Percentiles rank a stretch among this genome's conserved stretches.
phyloP scores from a whole-genome alignment of 2,797 vertebrate genomes.

The Cossypha niveicapilla region DNA sequence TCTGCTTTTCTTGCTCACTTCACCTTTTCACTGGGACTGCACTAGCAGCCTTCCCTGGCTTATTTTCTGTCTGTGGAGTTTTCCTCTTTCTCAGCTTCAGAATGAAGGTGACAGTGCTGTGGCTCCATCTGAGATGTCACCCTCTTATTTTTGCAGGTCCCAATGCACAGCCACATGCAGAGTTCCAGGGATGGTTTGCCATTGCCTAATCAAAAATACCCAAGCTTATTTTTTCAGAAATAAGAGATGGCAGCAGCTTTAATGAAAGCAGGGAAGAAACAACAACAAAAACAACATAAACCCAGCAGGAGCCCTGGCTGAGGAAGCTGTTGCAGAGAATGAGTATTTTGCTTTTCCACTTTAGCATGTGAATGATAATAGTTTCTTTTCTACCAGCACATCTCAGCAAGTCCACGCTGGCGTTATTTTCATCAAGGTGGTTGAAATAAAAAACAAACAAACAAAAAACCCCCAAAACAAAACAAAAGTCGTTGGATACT shows the following conservation, averaged over 20 bases:
- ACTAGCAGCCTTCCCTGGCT: neutral
- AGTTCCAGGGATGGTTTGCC: neutral
- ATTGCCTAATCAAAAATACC: neutral
- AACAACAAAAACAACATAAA: neutral
- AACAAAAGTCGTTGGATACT: neutral
- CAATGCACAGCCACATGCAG: neutral
- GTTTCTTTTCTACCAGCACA: neutral
- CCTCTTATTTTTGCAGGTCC: neutral
- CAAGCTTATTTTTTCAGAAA: neutral
- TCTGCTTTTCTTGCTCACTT: neutral
- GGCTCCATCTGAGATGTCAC: neutral
- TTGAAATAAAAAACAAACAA: neutral
- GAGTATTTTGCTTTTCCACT: neutral
- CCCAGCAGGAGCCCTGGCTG: neutral
- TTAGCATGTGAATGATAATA: neutral
- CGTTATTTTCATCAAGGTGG: neutral
- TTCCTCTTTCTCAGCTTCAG: neutral
- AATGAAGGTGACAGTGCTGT: neutral
- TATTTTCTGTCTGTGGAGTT: neutral
- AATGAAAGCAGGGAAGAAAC: neutral
- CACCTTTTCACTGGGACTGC: neutral
- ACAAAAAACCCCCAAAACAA: neutral
- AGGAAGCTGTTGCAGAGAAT: neutral
- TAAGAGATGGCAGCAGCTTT: neutral
- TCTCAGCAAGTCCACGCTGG: neutral